Base-by-base conservation (phyloP, 2,113 vertebrate species). In the Irena cyanogastra region DNA sequence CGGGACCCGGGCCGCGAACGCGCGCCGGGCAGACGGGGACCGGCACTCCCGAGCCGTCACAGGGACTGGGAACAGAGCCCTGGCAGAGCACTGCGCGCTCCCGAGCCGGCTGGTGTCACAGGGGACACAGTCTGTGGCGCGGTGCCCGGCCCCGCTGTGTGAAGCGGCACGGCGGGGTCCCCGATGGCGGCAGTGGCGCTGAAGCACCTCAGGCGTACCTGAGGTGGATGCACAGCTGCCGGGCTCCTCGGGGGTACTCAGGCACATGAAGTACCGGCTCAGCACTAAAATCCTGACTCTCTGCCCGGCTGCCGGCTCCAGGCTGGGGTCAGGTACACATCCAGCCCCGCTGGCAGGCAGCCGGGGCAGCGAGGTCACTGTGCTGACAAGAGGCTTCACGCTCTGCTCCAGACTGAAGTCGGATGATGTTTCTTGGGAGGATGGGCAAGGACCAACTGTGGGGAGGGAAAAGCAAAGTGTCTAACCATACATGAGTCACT, bases 141-240 rank as follows among this genome's bases (percentile, higher is more conserved):
- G 11, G 10, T 4, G 23, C 16, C 11, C 2, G 26, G 6, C 19
- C 28, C 28, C 17, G 27, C 4, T 3, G 21, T 4, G 8, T 1
- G 13, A 8, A 9, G 16, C 2, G 17, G 45, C 8, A 6, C 1
- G 9, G 20, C 4, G 27, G 23, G 5, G 7, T 0, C 1, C 10
- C 21, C 0, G 1, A 2, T 5, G 52, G 47, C 7, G 3, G 26
- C 42, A 8, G 1, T 2, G 30, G 0, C 1, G 6, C 64, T 15
- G 19, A 13, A 26, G 5, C 4, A 1, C 16, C 21, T 33, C 3
- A 0, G 20, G 20, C 8, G 7, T 4, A 3, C 7, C 11, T 4
- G 6, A 2, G 8, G 13, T 35, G 12, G 24, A 9, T 2, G 37
- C 35, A 0, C 4, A 10, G 13, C 33, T 21, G 49, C 30, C 18